Percentiles rank a stretch among this genome's conserved stretches.
Conservation (phyloP, 2,797 vertebrate species). For the Saguinus oedipus region DNA sequence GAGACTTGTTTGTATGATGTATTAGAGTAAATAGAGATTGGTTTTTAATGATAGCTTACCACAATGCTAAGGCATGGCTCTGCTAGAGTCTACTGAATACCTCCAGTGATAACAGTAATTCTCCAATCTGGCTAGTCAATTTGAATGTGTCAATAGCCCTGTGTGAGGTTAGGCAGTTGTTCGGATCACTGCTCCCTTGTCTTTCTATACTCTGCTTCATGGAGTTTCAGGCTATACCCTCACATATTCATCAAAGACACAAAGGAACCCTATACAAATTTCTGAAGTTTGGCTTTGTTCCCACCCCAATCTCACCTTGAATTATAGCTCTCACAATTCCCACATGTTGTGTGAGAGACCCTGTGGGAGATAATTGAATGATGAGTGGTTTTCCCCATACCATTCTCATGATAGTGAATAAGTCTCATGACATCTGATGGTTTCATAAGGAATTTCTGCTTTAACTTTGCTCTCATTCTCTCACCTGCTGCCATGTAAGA, state of each 20-base stretch:
- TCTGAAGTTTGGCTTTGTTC: not conserved
- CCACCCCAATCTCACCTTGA: not conserved
- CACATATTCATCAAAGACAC: not conserved
- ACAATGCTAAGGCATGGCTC: not conserved
- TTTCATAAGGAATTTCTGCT: not conserved
- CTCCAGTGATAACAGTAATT: not conserved
- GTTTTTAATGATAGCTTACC: not conserved
- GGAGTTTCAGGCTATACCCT: not conserved
- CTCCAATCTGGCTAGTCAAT: not conserved
- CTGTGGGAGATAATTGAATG: not conserved
- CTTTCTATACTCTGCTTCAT: not conserved
- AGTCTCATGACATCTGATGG: not conserved
- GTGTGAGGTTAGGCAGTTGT: not conserved
- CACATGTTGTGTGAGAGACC: not conserved
- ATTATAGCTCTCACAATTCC: not conserved
- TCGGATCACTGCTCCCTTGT: not conserved
- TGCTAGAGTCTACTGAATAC: not conserved
- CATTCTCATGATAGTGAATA: not conserved
- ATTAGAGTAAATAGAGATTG: not conserved
- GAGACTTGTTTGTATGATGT: not conserved
- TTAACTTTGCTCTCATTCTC: not conserved
- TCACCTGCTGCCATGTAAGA: not conserved
- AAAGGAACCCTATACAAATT: not conserved
- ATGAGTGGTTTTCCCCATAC: not conserved
- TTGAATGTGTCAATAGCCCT: not conserved